Evolutionary conservation across 2,113 vertebrate genomes (phyloP), one percentile per base, ranked within the genome.

Genomic region (Carassius gibelio): DNA sequence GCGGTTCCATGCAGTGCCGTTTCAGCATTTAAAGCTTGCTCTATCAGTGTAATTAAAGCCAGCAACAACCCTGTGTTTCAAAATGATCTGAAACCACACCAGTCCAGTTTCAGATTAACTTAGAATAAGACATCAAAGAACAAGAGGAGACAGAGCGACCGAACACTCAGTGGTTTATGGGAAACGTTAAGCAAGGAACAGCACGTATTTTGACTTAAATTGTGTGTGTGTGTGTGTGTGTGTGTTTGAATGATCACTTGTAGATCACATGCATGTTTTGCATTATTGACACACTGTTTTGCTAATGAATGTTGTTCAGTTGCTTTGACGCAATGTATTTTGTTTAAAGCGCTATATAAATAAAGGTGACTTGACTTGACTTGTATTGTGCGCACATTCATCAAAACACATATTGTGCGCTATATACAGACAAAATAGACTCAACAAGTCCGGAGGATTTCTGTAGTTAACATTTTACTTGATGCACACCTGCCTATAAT

Each of bases 21-120:
- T 80, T 64, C 36, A 80, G 36, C 5, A n/a, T 78, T 78, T 57
- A 59, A 26, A 52, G 13, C 23, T 36, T 45, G 5, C 38, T 36
- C 30, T 59, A 64, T 80, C 36, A 64, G 57, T 80, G 57, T 80
- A 42, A 42, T 80, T 66, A 66, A 81, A 66, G 14, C 38, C 21
- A 21, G n/a, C 19, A 45, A 80, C 36, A 26, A 45, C 55, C 19
- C 19, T 13, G 6, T n/a, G 36, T 66, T 66, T 45, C 21, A 81
- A 19, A 66, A 50, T 48, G 61, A 81, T 5, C 26, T 23, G 0
- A 64, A 66, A 64, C 36, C 21, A 10, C 52, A 78, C 52, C 10
- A 3, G 10, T 61, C 55, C 30, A 61, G 55, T 79, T 61, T 21
- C 34, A 61, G 30, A 5, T 62, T 42, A 14, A 62, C 15, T 38